These are phyloP conservation scores for Sepioteuthis lessoniana DNA, from an alignment of 2,888 invertebrate genomes.

Conservation along the genomic window DNA sequence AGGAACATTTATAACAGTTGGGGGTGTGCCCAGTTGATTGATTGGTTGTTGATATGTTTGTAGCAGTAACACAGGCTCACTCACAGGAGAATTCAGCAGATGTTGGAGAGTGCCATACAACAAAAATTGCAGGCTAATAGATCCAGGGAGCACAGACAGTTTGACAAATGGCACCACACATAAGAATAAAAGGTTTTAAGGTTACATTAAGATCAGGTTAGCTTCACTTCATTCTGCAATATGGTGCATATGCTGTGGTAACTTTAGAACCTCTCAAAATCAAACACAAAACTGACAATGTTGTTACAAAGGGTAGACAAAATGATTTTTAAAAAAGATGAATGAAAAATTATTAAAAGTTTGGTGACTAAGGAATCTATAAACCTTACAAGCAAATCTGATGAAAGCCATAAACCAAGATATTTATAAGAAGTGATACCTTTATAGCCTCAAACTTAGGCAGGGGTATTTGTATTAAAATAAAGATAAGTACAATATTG, in stretches of 20 bases:
- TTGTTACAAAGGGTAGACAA: neutral
- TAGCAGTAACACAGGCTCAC: neutral
- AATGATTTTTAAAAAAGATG: neutral
- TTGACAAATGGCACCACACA: neutral
- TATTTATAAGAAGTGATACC: neutral
- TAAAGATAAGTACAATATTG: neutral
- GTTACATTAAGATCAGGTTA: neutral
- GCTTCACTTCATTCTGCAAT: neutral
- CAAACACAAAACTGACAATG: constrained; percentile 11
- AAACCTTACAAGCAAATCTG: neutral
- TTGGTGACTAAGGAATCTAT: neutral
- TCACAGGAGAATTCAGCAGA: neutral
- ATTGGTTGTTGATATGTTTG: constrained; percentile 10
- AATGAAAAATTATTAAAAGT: neutral
- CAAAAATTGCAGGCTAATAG: neutral
- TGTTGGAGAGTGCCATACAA: neutral
- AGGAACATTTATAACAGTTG: neutral
- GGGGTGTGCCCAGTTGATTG: neutral
- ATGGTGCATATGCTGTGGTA: neutral
- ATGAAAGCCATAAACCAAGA: neutral
- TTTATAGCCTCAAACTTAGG: neutral
- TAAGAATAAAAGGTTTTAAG: neutral
- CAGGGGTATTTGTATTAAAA: neutral
- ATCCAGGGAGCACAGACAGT: neutral
- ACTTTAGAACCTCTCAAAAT: neutral